These are phyloP conservation scores for Lasioglossum malachurum DNA, from an alignment of 2,888 invertebrate genomes.

Conservation along the genomic window DNA sequence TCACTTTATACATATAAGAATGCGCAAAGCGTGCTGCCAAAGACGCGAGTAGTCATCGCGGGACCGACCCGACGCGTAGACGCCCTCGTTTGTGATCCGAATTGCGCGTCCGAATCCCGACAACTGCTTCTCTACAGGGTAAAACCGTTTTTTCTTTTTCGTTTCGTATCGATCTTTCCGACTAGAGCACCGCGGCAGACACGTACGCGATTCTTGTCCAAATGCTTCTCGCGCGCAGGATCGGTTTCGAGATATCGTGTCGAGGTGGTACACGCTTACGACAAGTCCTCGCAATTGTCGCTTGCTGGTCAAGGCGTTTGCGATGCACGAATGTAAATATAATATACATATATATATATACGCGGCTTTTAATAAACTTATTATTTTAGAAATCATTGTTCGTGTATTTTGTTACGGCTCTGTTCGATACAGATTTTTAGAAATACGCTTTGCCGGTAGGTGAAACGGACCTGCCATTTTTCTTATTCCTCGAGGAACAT, in stretches of 20 bases:
- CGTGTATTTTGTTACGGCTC: conserved; percentile 22
- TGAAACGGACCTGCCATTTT: conserved; percentile 32
- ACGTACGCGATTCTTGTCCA: neutral
- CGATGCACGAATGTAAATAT: conserved; percentile 13
- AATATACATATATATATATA: conserved; percentile 8
- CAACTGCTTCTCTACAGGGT: neutral
- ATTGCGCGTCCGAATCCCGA: neutral
- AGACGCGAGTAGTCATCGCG: neutral
- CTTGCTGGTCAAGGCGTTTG: conserved; percentile 76
- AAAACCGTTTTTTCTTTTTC: neutral
- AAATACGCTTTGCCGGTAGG: conserved; percentile 3
- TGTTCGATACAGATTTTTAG: conserved; percentile 21
- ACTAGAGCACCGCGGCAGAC: neutral
- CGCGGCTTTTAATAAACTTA: conserved; percentile 57
- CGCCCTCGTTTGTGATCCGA: neutral
- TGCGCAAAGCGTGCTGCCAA: neutral
- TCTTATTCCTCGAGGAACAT: conserved; percentile 1
- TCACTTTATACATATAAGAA: conserved; percentile 52
- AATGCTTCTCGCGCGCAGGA: neutral
- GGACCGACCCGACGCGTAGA: neutral
- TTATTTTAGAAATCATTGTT: conserved; percentile 56
- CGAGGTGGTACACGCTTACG: neutral
- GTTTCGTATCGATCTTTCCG: neutral
- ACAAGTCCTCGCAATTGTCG: conserved; percentile 36
- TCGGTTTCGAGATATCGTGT: neutral